Conservation (phyloP, 2,113 vertebrate genomes). For the Dendrocopos noguchii region DNA sequence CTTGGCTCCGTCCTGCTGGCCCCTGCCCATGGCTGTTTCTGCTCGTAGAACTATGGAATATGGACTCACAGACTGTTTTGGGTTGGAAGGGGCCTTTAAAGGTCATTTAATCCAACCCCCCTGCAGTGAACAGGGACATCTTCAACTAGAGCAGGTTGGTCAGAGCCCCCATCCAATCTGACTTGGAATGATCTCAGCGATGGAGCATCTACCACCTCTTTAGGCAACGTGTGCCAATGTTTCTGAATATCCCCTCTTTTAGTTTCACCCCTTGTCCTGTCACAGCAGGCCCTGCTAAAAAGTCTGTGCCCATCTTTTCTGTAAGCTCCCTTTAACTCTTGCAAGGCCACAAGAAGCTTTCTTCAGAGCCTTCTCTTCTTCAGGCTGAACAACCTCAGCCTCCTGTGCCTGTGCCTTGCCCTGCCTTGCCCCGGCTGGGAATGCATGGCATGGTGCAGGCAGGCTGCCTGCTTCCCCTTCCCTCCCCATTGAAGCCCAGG, state of each 20-base stretch:
- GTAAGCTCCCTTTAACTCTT: background rate
- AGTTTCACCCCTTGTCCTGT: background rate
- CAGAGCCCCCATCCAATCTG: background rate
- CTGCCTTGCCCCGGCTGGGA: background rate
- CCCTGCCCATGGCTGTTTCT: background rate
- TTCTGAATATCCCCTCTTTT: background rate
- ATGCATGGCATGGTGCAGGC: background rate
- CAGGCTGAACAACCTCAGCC: background rate
- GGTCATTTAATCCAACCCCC: background rate
- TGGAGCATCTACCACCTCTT: background rate
- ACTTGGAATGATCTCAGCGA: background rate
- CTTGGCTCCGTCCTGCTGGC: background rate
- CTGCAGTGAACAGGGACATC: background rate
- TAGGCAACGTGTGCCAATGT: background rate
- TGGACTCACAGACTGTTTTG: background rate
- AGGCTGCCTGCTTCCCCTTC: background rate
- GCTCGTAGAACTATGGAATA: background rate
- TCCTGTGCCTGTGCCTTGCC: too few species aligned
- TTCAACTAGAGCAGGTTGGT: background rate
- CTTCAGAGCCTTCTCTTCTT: background rate
- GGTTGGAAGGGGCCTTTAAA: background rate
- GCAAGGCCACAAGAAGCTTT: background rate
- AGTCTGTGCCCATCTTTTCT: background rate
- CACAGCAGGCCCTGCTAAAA: background rate
- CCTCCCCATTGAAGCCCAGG: accelerated